Conservation (phyloP, 2,113 vertebrate genomes). For the Enhydra lutris region DNA sequence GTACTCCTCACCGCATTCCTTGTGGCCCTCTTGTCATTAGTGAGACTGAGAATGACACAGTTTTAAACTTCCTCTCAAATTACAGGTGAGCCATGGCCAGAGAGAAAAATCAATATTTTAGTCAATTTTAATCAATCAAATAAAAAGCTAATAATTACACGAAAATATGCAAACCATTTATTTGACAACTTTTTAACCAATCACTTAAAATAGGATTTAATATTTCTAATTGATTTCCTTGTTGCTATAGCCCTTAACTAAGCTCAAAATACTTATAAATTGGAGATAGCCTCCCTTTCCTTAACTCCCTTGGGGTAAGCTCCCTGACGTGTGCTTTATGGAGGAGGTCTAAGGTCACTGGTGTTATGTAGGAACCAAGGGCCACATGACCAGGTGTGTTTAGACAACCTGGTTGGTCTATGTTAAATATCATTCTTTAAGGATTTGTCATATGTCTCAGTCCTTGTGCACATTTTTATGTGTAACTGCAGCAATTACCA, state of each 20-base stretch:
- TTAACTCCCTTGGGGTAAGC: background rate
- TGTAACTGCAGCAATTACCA: background rate
- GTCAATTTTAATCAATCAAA: conserved; percentile 21
- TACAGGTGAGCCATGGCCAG: background rate
- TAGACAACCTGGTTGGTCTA: background rate
- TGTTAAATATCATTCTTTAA: background rate
- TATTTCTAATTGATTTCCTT: conserved; percentile 14
- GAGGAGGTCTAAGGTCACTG: background rate
- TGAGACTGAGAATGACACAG: background rate
- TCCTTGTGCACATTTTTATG: background rate
- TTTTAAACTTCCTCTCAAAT: background rate
- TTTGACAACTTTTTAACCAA: conserved; percentile 6
- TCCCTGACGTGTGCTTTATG: background rate
- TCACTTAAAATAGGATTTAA: background rate
- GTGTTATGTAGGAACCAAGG: background rate
- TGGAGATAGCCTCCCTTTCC: background rate
- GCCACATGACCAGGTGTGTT: background rate
- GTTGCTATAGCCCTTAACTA: background rate
- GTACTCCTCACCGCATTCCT: background rate
- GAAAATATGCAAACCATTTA: conserved; percentile 31
- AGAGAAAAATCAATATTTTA: conserved; percentile 51
- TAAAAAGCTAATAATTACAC: conserved; percentile 39
- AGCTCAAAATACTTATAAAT: conserved; percentile 46
- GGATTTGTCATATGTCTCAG: background rate
- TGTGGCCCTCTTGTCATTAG: background rate